Base-by-base conservation (phyloP, 37 sponge, comb jelly and placozoan genomes). In the Axinella damicornis region DNA sequence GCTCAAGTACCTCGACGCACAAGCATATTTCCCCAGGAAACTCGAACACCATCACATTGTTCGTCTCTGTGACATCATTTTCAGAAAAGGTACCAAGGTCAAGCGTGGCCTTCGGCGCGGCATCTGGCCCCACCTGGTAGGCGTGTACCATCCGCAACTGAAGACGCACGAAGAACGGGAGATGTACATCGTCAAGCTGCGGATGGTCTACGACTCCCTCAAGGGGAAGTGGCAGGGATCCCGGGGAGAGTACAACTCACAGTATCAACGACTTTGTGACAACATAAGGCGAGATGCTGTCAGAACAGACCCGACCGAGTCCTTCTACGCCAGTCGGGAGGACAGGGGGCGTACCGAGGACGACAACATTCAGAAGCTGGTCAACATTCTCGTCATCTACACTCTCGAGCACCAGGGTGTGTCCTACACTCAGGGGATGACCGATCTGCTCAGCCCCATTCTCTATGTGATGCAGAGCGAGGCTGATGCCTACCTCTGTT, bases 371-470 rank as follows among this genome's bases (percentile, higher is more conserved):
- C 83, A 89, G 78, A 84, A 86, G 37, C 82, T 93, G 34, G 66
- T 81, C 53, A 83, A 85, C 68, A 75, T 93, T 14, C 61, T 82
- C 19, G 71, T 78, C 25, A 85, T 87, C n/a, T 93, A 89, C 73
- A 74, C 56, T 15, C 65, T 89, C 57, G 94, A 93, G 64, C 94
- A 93, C 68, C 32, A 22, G 1, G 74, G 72, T 1, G 58, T 85
- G 27, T 74, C 91, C 1, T 93, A 93, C 87, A 93, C 94, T 0
- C 94, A 93, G 74, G 94, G 94, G 2, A 93, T 93, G 94, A 93
- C 94, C 0, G 94, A 93, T 65, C 71, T 93, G 18, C 87, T 89
- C 54, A 86, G 88, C 18, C 94, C 94, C 0, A 71, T 93, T 19
- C 83, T 93, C n/a, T 93, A 79, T 76, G 87, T 89, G 25, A 79